These are phyloP conservation scores for Thymelicus acteon DNA, from an alignment of 2,888 invertebrate species.

Conservation along the genomic window DNA sequence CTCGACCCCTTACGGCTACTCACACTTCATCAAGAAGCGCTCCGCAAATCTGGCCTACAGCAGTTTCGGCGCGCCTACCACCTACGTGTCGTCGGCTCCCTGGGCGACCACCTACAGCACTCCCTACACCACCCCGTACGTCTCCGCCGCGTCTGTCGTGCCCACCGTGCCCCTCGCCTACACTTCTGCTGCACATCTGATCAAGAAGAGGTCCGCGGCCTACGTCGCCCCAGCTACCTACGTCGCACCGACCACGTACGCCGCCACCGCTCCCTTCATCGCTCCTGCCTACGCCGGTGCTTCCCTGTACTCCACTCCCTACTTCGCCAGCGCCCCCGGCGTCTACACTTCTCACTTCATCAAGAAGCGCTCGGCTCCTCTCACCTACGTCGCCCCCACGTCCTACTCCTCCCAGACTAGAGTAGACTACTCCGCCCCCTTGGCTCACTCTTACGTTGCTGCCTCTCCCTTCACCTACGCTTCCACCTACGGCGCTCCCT, in stretches of 20 bases:
- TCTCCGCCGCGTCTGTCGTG: slow-evolving; percentile 37
- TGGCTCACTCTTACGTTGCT: slow-evolving; percentile 50
- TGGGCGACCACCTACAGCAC: slow-evolving; percentile 40
- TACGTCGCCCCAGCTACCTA: slow-evolving; percentile 46
- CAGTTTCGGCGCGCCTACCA: slow-evolving; percentile 42
- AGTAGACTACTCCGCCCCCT: slow-evolving; percentile 52
- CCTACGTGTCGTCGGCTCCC: slow-evolving; percentile 48
- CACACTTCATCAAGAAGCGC: slow-evolving; percentile 48
- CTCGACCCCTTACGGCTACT: slow-evolving; percentile 39
- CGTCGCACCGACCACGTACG: slow-evolving; percentile 52
- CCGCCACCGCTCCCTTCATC: slow-evolving; percentile 45
- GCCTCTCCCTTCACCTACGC: slow-evolving; percentile 21
- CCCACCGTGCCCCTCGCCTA: slow-evolving; percentile 48
- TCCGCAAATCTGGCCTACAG: slow-evolving; percentile 38
- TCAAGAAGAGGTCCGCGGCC: slow-evolving; percentile 62
- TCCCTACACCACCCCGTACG: slow-evolving; percentile 42
- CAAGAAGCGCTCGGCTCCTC: slow-evolving; percentile 43
- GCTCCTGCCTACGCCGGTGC: slow-evolving; percentile 19
- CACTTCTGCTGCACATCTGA: slow-evolving; percentile 53
- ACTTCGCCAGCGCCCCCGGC: slow-evolving; percentile 37
- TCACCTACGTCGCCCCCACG: slow-evolving; percentile 53
- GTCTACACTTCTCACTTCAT: slow-evolving; percentile 39
- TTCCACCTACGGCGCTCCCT: slow-evolving; percentile 12
- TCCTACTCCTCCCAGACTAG: slow-evolving; percentile 57
- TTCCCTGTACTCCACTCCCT: slow-evolving; percentile 54